phyloP scores from a whole-genome alignment of 2,797 vertebrate genomes.

The Myioborus melanocephalus region DNA sequence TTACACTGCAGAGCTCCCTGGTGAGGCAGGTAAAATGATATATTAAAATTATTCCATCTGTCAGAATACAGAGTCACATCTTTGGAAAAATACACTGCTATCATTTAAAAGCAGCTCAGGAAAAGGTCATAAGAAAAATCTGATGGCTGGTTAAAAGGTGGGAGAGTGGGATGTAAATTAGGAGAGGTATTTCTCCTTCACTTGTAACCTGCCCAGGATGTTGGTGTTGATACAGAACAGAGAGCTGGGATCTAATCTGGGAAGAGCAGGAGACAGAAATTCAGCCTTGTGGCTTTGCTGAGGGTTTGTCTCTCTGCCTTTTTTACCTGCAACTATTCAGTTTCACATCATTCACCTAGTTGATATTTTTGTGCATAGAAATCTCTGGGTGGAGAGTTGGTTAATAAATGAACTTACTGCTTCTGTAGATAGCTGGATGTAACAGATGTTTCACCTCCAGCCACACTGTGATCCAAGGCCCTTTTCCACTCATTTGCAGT shows the following conservation, averaged over 20 bases:
- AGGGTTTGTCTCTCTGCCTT: not conserved
- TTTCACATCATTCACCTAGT: not conserved
- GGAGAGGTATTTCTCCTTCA: not conserved
- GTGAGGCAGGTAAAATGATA: not conserved
- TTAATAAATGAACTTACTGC: not conserved
- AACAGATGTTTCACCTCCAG: constrained; percentile 29
- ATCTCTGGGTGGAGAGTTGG: not conserved
- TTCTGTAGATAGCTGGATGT: not conserved
- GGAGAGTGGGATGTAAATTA: not conserved
- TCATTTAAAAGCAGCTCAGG: not conserved
- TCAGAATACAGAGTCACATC: not conserved
- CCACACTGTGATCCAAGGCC: rapidly evolving
- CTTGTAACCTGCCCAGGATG: not conserved
- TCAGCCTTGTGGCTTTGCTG: not conserved
- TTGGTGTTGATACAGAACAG: not conserved
- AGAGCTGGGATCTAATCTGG: not conserved
- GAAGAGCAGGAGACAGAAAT: not conserved
- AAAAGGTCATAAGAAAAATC: not conserved
- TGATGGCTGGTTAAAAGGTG: not conserved
- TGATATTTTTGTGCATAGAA: not conserved
- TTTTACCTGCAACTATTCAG: not conserved
- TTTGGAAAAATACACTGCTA: not conserved
- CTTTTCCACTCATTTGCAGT: not conserved
- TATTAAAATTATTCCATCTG: not conserved
- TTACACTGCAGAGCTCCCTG: not conserved